A percentile compares a stretch with the other conserved stretches of the same genome.
Evolutionary conservation across 2,797 vertebrate genomes (phyloP).

Genomic region (Naso thynnoides): DNA sequence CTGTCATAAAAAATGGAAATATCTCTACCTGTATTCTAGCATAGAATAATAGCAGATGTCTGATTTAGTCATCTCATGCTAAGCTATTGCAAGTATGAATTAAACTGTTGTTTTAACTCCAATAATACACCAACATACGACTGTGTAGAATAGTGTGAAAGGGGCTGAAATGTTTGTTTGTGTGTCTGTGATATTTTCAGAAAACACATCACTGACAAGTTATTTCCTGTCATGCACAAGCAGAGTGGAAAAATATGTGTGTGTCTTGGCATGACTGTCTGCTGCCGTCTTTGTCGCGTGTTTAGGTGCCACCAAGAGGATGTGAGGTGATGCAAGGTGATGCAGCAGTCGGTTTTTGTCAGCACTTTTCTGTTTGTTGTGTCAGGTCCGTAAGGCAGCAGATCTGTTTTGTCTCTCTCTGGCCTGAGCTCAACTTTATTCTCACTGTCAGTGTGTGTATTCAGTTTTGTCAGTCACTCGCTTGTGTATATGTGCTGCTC

Average conservation of each 20-base stretch:
- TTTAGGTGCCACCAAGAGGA: conserved; percentile 34
- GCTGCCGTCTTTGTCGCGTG: conserved; percentile 8
- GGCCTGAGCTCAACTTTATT: conserved; percentile 57
- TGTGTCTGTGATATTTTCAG: conserved; percentile 5
- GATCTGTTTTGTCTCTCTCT: conserved; percentile 51
- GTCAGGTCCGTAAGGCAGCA: conserved; percentile 41
- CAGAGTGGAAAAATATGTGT: neutral
- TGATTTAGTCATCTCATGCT: neutral
- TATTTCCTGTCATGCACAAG: conserved; percentile 1
- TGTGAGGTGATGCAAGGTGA: conserved; percentile 44
- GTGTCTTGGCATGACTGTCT: conserved; percentile 15
- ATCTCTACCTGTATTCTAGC: neutral
- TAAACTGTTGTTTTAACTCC: neutral
- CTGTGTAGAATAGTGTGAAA: neutral
- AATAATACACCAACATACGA: too few species aligned
- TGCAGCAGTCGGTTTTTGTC: conserved; percentile 43
- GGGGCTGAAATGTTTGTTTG: neutral
- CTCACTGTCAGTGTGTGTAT: conserved; percentile 53
- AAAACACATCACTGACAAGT: neutral
- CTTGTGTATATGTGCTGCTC: conserved; percentile 18
- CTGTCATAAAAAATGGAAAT: conserved; percentile 2
- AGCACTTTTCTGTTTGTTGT: conserved; percentile 38
- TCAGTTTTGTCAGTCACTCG: conserved; percentile 46
- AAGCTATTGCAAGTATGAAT: neutral
- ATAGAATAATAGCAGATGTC: neutral